These are phyloP conservation scores for Odontamblyopus lacepedii DNA, from an alignment of 2,797 vertebrate species.

Conservation along the genomic window DNA sequence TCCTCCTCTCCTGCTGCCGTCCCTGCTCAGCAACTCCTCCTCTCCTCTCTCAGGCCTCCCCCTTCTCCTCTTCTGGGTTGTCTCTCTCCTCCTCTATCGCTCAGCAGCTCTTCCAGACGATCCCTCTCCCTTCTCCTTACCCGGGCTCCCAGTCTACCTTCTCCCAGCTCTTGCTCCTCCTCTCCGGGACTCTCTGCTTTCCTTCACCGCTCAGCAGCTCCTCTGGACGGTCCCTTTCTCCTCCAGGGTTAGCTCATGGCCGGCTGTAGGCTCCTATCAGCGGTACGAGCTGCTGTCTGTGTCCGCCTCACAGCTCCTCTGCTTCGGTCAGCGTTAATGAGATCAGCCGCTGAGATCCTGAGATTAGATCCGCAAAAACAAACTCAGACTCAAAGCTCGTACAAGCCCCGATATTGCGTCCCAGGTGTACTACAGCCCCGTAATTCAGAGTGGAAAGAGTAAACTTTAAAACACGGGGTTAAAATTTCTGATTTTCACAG, in stretches of 20 bases:
- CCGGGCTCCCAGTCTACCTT: not conserved
- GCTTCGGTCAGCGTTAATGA: slow-evolving; percentile 4
- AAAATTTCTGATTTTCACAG: not conserved
- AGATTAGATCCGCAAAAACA: slow-evolving; percentile 5
- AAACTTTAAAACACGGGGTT: not conserved
- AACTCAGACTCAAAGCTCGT: not conserved
- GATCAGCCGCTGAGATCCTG: slow-evolving; percentile 5
- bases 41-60: not conserved
- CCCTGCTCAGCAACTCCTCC: not conserved
- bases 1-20: not conserved
- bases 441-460: not conserved
- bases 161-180: not conserved
- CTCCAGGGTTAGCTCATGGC: slow-evolving; percentile 1
- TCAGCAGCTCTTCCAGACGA: no score
- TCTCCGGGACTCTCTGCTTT: not conserved
- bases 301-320: not conserved
- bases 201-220: not conserved
- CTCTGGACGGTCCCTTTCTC: not conserved
- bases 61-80: not conserved
- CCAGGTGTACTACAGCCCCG: not conserved
- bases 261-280: not conserved
- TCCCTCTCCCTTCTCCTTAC: not conserved
- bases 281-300: not conserved
- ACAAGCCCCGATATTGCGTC: no score
- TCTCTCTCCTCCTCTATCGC: not conserved